A percentile compares a stretch with the other conserved stretches of the same genome.
phyloP scores from a whole-genome alignment of 2,797 vertebrate species.

The Serranus cabrilla region DNA sequence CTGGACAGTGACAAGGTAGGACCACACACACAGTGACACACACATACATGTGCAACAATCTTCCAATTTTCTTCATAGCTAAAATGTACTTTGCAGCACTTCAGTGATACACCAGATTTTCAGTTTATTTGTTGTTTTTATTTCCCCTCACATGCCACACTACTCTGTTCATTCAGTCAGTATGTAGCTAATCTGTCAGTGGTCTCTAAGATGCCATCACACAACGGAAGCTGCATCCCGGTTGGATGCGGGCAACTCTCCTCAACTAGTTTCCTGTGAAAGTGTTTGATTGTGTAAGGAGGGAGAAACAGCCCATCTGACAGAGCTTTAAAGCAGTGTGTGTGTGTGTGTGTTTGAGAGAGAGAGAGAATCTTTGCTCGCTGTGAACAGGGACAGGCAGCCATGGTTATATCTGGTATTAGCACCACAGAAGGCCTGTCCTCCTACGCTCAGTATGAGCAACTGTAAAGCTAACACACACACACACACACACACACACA shows the following conservation, averaged over 20 bases:
- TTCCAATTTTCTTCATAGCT: not conserved
- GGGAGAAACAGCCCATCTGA: constrained; percentile 64
- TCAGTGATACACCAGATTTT: not conserved
- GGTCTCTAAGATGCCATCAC: constrained; percentile 1
- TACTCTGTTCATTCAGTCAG: not conserved
- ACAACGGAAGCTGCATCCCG: constrained; percentile 21
- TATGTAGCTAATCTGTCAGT: not conserved
- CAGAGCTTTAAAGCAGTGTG: constrained; percentile 26
- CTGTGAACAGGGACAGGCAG: constrained; percentile 48
- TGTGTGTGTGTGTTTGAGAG: constrained; percentile 20
- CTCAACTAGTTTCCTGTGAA: constrained; percentile 56
- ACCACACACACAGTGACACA: constrained; percentile 29
- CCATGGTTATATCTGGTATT: constrained; percentile 78
- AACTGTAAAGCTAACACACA: constrained; percentile 61
- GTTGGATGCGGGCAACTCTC: constrained; percentile 27
- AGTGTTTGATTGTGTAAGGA: constrained; percentile 48
- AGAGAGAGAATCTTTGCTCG: constrained; percentile 43
- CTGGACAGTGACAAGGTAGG: constrained; percentile 98
- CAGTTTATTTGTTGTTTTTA: too few species aligned
- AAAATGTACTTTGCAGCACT: not conserved
- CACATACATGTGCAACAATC: not conserved
- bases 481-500: constrained; percentile 16
- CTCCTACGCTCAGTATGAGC: constrained; percentile 82
- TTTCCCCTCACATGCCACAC: not conserved
- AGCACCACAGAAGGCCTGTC: constrained; percentile 84